These are phyloP conservation scores for Polyergus mexicanus DNA, from an alignment of 1,140 invertebrate genomes.

Conservation along the genomic window DNA sequence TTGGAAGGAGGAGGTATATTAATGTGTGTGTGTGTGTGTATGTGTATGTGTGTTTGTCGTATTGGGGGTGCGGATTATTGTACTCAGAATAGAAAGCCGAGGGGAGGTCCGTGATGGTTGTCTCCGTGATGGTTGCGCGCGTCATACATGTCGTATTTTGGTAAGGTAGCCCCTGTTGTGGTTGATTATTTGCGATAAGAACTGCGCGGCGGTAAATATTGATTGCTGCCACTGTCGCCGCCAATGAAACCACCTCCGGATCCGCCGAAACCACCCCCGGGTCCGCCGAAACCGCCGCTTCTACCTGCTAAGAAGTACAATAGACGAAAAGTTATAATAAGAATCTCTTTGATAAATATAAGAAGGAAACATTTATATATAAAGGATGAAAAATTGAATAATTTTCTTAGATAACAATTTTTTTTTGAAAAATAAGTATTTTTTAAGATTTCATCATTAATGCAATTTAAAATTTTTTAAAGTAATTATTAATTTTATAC, in stretches of 20 bases:
- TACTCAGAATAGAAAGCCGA: conserved; percentile 57
- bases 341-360: not conserved
- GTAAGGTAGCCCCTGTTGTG: conserved; percentile 30
- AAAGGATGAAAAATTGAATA: not conserved
- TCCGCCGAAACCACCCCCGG: conserved; percentile 61
- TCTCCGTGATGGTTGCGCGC: conserved; percentile 47
- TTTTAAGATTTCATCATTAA: not conserved
- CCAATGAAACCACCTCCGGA: conserved; percentile 59
- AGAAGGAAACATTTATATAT: not conserved
- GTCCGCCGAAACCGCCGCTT: conserved; percentile 66
- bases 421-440: not conserved
- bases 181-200: conserved; percentile 81
- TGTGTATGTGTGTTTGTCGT: not conserved
- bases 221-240: conserved; percentile 77
- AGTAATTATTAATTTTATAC: not conserved
- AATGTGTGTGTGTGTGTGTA: not conserved
- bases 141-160: conserved; percentile 53
- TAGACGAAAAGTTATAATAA: not conserved
- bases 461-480: not conserved
- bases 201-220: conserved; percentile 82
- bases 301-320: conserved; percentile 74
- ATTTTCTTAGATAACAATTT: not conserved
- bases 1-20: conserved; percentile 14
- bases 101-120: conserved; percentile 69
- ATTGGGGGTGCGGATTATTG: conserved; percentile 18